phyloP scores from a whole-genome alignment of 37 sponge, comb jelly and placozoan species.

The Beroe forskalii region DNA sequence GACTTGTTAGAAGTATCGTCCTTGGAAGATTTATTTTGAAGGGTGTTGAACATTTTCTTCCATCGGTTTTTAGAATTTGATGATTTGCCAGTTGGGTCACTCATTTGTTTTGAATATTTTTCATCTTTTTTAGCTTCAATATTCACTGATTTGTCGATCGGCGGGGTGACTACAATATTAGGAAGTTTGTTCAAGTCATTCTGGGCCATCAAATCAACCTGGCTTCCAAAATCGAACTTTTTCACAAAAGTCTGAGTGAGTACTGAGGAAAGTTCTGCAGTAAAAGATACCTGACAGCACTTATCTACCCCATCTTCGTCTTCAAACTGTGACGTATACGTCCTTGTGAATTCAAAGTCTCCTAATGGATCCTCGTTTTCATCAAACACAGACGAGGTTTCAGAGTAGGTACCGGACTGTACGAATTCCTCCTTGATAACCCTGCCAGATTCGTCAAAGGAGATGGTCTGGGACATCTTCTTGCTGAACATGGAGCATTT shows the following conservation, averaged over 20 bases:
- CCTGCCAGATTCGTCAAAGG: constrained; percentile 12
- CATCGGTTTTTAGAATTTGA: neutral
- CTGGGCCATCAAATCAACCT: neutral
- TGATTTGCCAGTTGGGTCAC: neutral
- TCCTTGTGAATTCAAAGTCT: neutral
- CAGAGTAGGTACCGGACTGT: neutral
- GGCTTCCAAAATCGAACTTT: neutral
- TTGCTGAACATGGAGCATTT: neutral
- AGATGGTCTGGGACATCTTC: constrained; percentile 48
- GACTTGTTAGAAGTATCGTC: neutral
- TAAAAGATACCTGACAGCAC: neutral
- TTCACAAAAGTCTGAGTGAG: constrained; percentile 3
- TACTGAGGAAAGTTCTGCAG: neutral
- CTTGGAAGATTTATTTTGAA: neutral
- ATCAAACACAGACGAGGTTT: neutral
- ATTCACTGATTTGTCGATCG: neutral
- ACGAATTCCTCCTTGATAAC: constrained; percentile 12
- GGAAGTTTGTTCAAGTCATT: constrained; percentile 59
- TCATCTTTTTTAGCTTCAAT: neutral
- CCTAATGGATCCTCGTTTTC: neutral
- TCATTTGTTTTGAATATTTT: neutral
- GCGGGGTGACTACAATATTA: constrained; percentile 57
- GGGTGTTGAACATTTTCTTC: neutral
- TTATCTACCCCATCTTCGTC: neutral
- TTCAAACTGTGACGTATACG: neutral